Evolutionary conservation across 2,113 vertebrate species (phyloP).

Genomic region (Erythrocebus patas): DNA sequence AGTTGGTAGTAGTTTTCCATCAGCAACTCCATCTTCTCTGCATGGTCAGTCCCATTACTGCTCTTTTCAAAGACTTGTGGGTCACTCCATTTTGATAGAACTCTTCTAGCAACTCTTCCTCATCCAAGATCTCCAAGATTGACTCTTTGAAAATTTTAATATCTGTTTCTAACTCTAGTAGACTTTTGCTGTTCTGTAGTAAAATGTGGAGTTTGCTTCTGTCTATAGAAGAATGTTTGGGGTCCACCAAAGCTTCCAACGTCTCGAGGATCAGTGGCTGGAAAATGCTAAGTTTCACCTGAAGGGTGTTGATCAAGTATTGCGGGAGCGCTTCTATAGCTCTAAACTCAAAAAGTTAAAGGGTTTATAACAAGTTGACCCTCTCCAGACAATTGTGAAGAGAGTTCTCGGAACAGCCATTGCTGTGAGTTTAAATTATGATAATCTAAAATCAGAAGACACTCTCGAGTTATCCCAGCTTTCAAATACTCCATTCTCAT

Average conservation of each 20-base stretch:
- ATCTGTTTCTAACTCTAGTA: constrained; percentile 98
- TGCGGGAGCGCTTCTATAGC: constrained; percentile 96
- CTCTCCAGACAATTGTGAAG: constrained; percentile 90
- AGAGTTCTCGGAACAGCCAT: constrained; percentile 92
- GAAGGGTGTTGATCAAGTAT: constrained; percentile 91
- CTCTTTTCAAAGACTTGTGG: constrained; percentile 83
- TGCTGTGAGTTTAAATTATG: constrained; percentile 90
- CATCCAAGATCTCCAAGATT: constrained; percentile 95
- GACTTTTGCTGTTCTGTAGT: constrained; percentile 95
- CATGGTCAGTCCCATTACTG: too few species aligned
- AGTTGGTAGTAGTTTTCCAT: too few species aligned
- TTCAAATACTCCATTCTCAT: constrained; percentile 88
- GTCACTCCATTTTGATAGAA: constrained; percentile 95
- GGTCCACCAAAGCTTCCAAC: constrained; percentile 93
- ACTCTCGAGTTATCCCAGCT: constrained; percentile 92
- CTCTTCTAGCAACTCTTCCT: constrained; percentile 95
- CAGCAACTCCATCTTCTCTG: too few species aligned
- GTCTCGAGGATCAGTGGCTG: constrained; percentile 93
- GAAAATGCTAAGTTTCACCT: constrained; percentile 89
- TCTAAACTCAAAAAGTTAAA: constrained; percentile 95
- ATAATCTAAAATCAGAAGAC: constrained; percentile 94
- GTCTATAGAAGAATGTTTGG: constrained; percentile 94
- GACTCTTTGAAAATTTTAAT: constrained; percentile 96
- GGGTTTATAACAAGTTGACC: constrained; percentile 88
- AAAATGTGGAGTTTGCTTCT: constrained; percentile 96